Evolutionary conservation across 2,797 vertebrate species (phyloP).

Genomic region (Clamator glandarius): DNA sequence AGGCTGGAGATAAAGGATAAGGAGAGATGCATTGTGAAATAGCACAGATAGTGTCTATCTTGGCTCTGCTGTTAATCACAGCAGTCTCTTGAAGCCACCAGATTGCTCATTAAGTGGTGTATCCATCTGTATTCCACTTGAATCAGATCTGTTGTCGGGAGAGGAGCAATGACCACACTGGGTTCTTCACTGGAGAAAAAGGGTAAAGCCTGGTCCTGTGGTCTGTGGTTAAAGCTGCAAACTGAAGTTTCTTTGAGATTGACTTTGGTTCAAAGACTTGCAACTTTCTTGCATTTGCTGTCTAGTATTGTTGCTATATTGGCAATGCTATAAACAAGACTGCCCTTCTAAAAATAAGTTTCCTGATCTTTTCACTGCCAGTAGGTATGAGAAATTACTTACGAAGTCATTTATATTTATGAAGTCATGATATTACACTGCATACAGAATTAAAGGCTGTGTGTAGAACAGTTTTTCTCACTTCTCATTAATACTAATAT

Average conservation of each 20-base stretch:
- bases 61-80: slow-evolving; percentile 2
- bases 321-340: neutral
- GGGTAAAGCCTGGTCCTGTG: neutral
- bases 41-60: neutral
- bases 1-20: neutral
- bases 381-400: neutral
- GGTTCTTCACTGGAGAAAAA: neutral
- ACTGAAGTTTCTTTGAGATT: neutral
- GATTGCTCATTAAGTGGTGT: neutral
- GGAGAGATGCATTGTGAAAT: neutral
- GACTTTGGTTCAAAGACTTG: neutral
- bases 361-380: neutral
- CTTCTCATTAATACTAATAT: neutral
- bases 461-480: neutral
- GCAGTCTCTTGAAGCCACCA: slow-evolving; percentile 10
- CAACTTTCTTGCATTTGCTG: neutral
- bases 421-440: neutral
- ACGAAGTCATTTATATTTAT: neutral
- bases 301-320: neutral
- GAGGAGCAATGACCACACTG: neutral
- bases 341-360: neutral
- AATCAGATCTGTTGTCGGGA: neutral
- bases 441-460: neutral
- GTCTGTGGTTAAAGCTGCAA: neutral
- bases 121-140: neutral